A percentile compares a stretch with the other conserved stretches of the same genome.
phyloP scores from a whole-genome alignment of 2,888 invertebrate species.

The Steromphala cineraria region DNA sequence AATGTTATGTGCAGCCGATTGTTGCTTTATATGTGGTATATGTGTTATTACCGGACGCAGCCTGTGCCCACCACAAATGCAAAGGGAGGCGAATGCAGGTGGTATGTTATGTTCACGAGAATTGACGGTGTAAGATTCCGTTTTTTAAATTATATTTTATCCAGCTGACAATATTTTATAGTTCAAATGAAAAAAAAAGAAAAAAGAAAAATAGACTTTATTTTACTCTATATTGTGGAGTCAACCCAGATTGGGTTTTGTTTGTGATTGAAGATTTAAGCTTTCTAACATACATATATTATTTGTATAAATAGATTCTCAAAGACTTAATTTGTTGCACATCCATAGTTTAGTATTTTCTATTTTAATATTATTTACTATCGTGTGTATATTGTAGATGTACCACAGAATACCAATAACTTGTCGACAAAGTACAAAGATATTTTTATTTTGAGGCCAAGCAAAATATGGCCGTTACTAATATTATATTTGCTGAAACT shows the following conservation, averaged over 20 bases:
- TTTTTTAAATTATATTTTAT: slow-evolving; percentile 54
- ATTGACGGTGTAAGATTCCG: slow-evolving; percentile 33
- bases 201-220: slow-evolving; percentile 27
- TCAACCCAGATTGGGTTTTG: slow-evolving; percentile 25
- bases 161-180: slow-evolving; percentile 51
- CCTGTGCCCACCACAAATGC: background rate
- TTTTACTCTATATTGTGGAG: slow-evolving; percentile 32
- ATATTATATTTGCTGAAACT: slow-evolving; percentile 66
- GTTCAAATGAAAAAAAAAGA: slow-evolving; percentile 34
- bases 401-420: slow-evolving; percentile 41
- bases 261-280: slow-evolving; percentile 31
- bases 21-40: slow-evolving; percentile 16
- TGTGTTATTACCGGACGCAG: slow-evolving; percentile 15
- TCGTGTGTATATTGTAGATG: slow-evolving; percentile 38
- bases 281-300: slow-evolving; percentile 34
- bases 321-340: slow-evolving; percentile 48
- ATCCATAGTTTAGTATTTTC: slow-evolving; percentile 59
- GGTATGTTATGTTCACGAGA: slow-evolving; percentile 24
- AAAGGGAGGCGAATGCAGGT: background rate
- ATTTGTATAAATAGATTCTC: slow-evolving; percentile 45
- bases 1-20: slow-evolving; percentile 9
- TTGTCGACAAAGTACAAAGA: slow-evolving; percentile 33
- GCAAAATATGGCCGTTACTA: slow-evolving; percentile 46
- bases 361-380: slow-evolving; percentile 64
- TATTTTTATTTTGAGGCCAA: slow-evolving; percentile 62